Percentiles rank a stretch among this genome's conserved stretches.
Evolutionary conservation across 1,140 invertebrate genomes (phyloP).

Genomic region (Scylla paramamosain): DNA sequence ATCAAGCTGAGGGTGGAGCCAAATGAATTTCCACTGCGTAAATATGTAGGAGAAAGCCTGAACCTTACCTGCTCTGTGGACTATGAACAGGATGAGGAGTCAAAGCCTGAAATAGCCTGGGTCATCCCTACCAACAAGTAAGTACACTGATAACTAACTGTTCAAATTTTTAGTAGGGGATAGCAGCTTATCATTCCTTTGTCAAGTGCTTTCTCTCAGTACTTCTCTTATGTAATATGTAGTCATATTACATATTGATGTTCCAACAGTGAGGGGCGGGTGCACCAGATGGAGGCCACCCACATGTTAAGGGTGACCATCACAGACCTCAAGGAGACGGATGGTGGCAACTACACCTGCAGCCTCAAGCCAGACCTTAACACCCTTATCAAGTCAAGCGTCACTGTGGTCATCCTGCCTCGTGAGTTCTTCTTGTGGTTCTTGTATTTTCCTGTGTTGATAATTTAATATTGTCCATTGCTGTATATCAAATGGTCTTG

Average conservation of each 20-base stretch:
- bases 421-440: slow-evolving; percentile 26
- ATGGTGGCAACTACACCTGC: slow-evolving; percentile 62
- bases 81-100: slow-evolving; percentile 30
- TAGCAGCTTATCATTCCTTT: no score
- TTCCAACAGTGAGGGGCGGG: slow-evolving; percentile 26
- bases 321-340: slow-evolving; percentile 50
- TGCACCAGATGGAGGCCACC: not conserved
- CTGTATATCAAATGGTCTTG: no score
- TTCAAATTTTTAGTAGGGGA: no score
- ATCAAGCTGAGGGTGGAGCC: slow-evolving; percentile 52
- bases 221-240: no score
- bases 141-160: not conserved
- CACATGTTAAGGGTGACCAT: slow-evolving; percentile 3
- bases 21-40: slow-evolving; percentile 17
- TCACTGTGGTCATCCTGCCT: slow-evolving; percentile 41
- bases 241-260: no score
- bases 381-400: not conserved
- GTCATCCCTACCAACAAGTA: slow-evolving; percentile 52
- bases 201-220: no score
- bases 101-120: slow-evolving; percentile 45
- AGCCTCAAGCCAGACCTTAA: slow-evolving; percentile 14
- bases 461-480: no score
- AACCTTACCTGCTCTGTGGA: slow-evolving; percentile 48
- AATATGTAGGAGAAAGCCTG: slow-evolving; percentile 56
- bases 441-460: no score